These are phyloP conservation scores for Caenorhabditis virilis DNA, from an alignment of 2,888 invertebrate genomes.

Conservation along the genomic window DNA sequence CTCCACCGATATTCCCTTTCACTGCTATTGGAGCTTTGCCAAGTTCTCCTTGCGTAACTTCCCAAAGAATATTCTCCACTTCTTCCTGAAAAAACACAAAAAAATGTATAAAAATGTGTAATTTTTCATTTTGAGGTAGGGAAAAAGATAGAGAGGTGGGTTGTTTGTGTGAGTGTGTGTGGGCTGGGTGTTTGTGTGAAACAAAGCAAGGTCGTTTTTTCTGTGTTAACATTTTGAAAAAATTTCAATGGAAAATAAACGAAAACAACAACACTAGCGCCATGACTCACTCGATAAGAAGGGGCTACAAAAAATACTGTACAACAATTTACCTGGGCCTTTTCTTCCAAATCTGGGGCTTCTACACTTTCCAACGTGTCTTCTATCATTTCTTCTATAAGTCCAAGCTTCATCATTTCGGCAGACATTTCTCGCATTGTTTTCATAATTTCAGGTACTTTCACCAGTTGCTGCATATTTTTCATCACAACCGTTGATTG, in stretches of 20 bases:
- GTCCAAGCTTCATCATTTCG: constrained; percentile 95
- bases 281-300: no score
- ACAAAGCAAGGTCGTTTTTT: no score
- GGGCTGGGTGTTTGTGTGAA: no score
- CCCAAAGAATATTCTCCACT: constrained; percentile 66
- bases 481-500: constrained; percentile 98
- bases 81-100: constrained; percentile 52
- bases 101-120: no score
- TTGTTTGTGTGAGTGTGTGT: no score
- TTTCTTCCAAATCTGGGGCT: constrained; percentile 89
- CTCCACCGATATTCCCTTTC: constrained; percentile 39
- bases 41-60: constrained; percentile 65
- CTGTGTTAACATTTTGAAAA: no score
- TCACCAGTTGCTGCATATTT: constrained; percentile 88
- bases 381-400: constrained; percentile 98
- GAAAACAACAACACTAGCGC: no score
- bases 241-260: no score
- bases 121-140: no score
- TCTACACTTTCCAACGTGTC: constrained; percentile 90
- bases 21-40: constrained; percentile 62
- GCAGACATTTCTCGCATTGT: constrained; percentile 97
- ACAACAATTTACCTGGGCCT: constrained; percentile 82
- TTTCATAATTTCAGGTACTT: constrained; percentile 88
- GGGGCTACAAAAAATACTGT: neutral
- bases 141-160: no score